Evolutionary conservation across 2,888 invertebrate species (phyloP).

Genomic region (Drosophila lutescens): DNA sequence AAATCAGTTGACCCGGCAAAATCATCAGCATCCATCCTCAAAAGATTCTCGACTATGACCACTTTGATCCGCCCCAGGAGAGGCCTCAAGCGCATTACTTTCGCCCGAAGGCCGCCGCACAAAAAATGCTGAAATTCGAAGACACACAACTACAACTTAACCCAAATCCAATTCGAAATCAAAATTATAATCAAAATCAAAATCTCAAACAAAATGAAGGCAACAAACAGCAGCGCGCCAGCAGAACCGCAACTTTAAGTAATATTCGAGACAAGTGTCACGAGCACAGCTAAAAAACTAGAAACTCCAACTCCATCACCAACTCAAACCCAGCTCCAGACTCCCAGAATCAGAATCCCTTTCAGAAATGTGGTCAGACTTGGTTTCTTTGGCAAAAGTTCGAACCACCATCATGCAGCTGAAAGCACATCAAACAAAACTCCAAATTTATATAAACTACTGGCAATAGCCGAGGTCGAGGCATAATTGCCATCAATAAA

Average conservation of each 20-base stretch:
- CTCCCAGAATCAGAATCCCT: slow-evolving; percentile 43
- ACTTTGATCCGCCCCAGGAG: slow-evolving; percentile 47
- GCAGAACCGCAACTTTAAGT: slow-evolving; percentile 64
- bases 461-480: slow-evolving; percentile 79
- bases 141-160: slow-evolving; percentile 41
- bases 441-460: slow-evolving; percentile 69
- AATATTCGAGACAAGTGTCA: slow-evolving; percentile 45
- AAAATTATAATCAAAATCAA: slow-evolving; percentile 54
- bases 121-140: slow-evolving; percentile 47
- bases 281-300: slow-evolving; percentile 15
- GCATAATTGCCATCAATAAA: slow-evolving; percentile 83
- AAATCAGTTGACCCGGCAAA: slow-evolving; percentile 56
- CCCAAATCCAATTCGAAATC: slow-evolving; percentile 55
- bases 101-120: slow-evolving; percentile 59
- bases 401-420: slow-evolving; percentile 64
- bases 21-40: slow-evolving; percentile 36
- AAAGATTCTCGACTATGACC: slow-evolving; percentile 49
- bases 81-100: slow-evolving; percentile 57
- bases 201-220: slow-evolving; percentile 54
- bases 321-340: slow-evolving; percentile 10
- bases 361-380: slow-evolving; percentile 76
- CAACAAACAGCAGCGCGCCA: slow-evolving; percentile 45
- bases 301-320: slow-evolving; percentile 1
- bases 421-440: slow-evolving; percentile 78
- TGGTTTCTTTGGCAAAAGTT: slow-evolving; percentile 73